A percentile compares a stretch with the other conserved stretches of the same genome.
Evolutionary conservation across 2,113 vertebrate genomes (phyloP).

Genomic region (Butorides virescens): DNA sequence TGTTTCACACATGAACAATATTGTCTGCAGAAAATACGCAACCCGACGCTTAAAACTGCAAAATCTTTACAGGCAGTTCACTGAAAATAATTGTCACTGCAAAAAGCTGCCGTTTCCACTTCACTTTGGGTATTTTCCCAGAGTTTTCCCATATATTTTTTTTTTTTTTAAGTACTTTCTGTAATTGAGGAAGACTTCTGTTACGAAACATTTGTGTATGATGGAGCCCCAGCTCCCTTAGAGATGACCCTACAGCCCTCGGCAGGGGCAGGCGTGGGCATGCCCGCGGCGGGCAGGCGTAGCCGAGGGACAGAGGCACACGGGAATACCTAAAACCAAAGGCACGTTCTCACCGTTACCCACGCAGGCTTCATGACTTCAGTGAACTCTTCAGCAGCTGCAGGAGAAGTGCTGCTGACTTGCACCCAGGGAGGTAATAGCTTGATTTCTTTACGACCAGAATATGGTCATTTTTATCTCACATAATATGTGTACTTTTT

Average conservation of each 20-base stretch:
- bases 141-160: neutral
- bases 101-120: neutral
- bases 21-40: neutral
- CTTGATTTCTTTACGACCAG: neutral
- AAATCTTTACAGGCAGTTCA: neutral
- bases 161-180: neutral
- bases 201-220: neutral
- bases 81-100: neutral
- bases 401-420: neutral
- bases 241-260: neutral
- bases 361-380: neutral
- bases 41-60: neutral
- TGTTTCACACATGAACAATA: neutral
- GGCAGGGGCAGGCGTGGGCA: neutral
- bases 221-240: neutral
- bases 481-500: rapidly evolving
- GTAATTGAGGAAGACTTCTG: neutral
- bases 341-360: neutral
- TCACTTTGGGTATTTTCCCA: neutral
- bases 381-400: neutral
- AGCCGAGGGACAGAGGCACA: neutral
- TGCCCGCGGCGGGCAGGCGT: rapidly evolving
- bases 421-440: neutral
- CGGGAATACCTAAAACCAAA: neutral
- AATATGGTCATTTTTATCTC: neutral